Evolutionary conservation across 2,113 vertebrate species (phyloP).

Genomic region (Cyanoramphus novaezelandiae): DNA sequence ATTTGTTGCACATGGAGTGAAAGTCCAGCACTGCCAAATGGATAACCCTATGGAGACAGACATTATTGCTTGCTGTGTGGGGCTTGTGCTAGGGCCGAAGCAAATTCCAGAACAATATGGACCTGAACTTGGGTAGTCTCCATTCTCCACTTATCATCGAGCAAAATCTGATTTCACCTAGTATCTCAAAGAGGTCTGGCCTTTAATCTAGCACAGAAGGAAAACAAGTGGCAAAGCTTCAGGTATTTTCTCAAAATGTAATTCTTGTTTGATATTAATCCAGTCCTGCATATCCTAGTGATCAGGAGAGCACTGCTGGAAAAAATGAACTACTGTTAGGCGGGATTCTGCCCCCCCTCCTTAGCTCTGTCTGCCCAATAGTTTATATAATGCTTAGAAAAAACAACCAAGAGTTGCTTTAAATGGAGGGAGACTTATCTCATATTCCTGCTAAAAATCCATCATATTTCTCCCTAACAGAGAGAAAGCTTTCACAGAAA

Average conservation of each 20-base stretch:
- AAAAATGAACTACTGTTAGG: background rate
- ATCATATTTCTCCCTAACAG: background rate
- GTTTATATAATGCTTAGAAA: background rate
- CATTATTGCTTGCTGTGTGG: background rate
- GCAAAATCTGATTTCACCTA: background rate
- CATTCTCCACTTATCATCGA: background rate
- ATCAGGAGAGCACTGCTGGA: background rate
- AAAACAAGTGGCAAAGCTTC: background rate
- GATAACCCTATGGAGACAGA: background rate
- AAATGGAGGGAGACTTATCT: background rate
- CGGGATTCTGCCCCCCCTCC: background rate
- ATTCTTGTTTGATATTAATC: background rate
- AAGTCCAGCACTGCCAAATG: background rate
- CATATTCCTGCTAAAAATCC: background rate
- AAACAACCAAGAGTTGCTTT: background rate
- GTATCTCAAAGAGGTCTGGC: background rate
- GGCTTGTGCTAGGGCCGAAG: background rate
- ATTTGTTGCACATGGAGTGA: background rate
- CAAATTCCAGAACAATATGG: constrained; percentile 14
- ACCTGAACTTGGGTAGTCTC: background rate
- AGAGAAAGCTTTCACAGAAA: background rate
- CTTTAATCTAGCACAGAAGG: background rate
- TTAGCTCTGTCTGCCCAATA: background rate
- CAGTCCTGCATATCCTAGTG: background rate
- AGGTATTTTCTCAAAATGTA: background rate